phyloP scores from a whole-genome alignment of 2,113 vertebrate genomes.

The Platanista minor region DNA sequence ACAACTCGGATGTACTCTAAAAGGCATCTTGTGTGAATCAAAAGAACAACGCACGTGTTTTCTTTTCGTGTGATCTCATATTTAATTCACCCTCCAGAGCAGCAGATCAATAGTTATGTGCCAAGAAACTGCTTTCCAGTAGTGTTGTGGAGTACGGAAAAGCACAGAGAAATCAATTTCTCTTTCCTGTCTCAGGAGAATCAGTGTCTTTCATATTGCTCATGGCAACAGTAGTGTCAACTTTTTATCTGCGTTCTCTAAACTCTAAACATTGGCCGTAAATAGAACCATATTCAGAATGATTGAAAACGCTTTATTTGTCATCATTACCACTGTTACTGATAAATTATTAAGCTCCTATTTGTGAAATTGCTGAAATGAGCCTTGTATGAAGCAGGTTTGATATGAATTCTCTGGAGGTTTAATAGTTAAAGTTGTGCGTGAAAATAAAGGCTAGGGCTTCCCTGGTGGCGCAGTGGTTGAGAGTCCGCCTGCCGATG shows the following conservation, averaged over 20 bases:
- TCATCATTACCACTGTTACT: background rate
- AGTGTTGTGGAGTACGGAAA: background rate
- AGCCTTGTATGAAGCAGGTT: background rate
- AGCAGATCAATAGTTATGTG: constrained; percentile 36
- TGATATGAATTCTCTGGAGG: background rate
- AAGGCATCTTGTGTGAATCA: constrained; percentile 1
- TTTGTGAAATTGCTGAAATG: background rate
- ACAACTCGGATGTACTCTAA: background rate
- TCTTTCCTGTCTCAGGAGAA: constrained; percentile 34
- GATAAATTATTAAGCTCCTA: background rate
- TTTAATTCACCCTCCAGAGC: constrained; percentile 35
- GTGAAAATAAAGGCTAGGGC: background rate
- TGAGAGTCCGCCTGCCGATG: too few species aligned
- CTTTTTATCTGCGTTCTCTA: constrained; percentile 7
- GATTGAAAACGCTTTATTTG: constrained; percentile 20
- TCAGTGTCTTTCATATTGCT: background rate
- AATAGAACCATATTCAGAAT: constrained; percentile 7
- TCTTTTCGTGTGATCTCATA: background rate
- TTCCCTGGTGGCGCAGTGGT: too few species aligned
- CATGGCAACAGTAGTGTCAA: background rate
- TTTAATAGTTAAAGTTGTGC: constrained; percentile 1
- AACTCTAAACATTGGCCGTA: background rate
- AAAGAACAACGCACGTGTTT: background rate
- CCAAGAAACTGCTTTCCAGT: constrained; percentile 38
- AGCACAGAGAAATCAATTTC: constrained; percentile 28